These are phyloP conservation scores for Tenthredo mesomela DNA, from an alignment of 2,888 invertebrate genomes.

Conservation along the genomic window DNA sequence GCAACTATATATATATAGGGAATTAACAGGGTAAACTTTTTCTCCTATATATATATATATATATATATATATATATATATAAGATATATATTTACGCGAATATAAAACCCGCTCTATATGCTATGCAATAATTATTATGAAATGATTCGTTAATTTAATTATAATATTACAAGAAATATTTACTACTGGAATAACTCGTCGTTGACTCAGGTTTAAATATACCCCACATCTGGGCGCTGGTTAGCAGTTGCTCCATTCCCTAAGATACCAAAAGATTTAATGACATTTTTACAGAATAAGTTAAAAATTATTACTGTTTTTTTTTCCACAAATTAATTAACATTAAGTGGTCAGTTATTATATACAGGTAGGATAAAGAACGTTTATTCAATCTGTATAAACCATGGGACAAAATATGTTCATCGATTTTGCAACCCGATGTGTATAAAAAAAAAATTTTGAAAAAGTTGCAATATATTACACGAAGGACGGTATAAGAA, in stretches of 20 bases:
- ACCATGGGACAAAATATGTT: neutral
- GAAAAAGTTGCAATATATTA: neutral
- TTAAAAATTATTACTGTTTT: neutral
- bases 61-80: too few relatives aligned
- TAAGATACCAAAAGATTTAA: slow-evolving; percentile 23
- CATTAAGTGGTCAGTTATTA: neutral
- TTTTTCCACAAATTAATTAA: neutral
- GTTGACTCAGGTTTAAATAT: slow-evolving; percentile 68
- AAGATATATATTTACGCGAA: too few relatives aligned
- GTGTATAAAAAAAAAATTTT: neutral
- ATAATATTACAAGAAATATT: slow-evolving; percentile 59
- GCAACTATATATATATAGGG: neutral
- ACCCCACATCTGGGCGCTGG: slow-evolving; percentile 42
- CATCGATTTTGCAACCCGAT: neutral
- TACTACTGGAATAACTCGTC: slow-evolving; percentile 60
- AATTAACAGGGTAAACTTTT: neutral
- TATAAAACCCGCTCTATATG: neutral
- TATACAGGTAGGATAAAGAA: neutral
- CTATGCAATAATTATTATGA: neutral
- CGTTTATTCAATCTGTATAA: neutral
- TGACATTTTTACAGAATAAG: neutral
- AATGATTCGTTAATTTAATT: slow-evolving; percentile 44
- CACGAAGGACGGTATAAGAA: neutral
- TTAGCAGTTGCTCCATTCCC: slow-evolving; percentile 40
- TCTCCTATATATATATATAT: too few relatives aligned